A percentile compares a stretch with the other conserved stretches of the same genome.
phyloP scores from a whole-genome alignment of 2,797 vertebrate genomes.

The Danio tinwini region DNA sequence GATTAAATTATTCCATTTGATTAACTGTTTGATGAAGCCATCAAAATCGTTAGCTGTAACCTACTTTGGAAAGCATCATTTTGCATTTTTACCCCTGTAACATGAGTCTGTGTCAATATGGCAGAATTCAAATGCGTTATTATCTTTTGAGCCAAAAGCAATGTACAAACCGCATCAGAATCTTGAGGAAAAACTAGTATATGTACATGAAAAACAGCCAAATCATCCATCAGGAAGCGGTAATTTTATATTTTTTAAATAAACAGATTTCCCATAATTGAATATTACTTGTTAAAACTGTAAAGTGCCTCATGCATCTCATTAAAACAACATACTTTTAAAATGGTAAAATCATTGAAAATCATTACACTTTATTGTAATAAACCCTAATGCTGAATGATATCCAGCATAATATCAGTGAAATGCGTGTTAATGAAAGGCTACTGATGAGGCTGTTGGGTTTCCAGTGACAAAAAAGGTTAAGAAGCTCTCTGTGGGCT shows the following conservation, averaged over 20 bases:
- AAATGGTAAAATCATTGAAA: not conserved
- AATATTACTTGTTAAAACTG: too few relatives aligned
- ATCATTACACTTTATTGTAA: not conserved
- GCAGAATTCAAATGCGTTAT: not conserved
- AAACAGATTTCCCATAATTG: too few relatives aligned
- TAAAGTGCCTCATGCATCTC: not conserved
- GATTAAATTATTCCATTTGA: constrained; percentile 9
- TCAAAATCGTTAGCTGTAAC: not conserved
- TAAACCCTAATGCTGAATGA: not conserved
- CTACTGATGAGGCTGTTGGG: not conserved
- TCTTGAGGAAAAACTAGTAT: too few relatives aligned
- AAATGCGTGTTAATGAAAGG: not conserved
- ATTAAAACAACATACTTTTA: not conserved
- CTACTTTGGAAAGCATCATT: not conserved
- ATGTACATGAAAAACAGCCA: not conserved
- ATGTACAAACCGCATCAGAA: too few relatives aligned
- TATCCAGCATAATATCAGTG: too few relatives aligned
- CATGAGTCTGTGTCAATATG: not conserved
- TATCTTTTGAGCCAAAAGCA: not conserved
- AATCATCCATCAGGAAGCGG: too few relatives aligned
- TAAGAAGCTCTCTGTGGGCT: not conserved
- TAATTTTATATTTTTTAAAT: too few relatives aligned
- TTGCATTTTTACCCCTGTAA: not conserved
- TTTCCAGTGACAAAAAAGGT: not conserved
- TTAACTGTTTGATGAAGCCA: constrained; percentile 11